A percentile compares a stretch with the other conserved stretches of the same genome.
phyloP scores from a whole-genome alignment of 2,888 invertebrate genomes.

The Sphinx pinastri region DNA sequence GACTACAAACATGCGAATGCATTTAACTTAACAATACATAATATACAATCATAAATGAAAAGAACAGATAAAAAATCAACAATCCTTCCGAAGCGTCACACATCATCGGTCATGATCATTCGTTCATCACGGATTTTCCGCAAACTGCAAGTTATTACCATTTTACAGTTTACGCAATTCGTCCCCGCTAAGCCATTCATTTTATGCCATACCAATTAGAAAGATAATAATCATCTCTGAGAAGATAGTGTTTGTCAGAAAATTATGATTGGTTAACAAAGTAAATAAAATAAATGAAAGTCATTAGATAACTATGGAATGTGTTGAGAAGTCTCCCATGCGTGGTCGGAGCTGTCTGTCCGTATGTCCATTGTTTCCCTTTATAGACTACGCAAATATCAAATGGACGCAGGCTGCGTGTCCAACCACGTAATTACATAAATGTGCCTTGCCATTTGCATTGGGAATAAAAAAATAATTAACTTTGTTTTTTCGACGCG shows the following conservation, averaged over 20 bases:
- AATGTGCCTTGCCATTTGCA: conserved; percentile 39
- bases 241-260: not conserved
- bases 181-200: not conserved
- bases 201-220: too few species aligned
- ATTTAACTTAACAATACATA: too few species aligned
- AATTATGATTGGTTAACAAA: not conserved
- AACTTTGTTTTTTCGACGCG: conserved; percentile 37
- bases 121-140: conserved; percentile 1
- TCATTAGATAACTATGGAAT: conserved; percentile 1
- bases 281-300: not conserved
- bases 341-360: not conserved
- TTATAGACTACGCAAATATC: conserved; percentile 15
- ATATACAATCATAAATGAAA: too few species aligned
- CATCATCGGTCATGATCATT: not conserved
- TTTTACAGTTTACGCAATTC: not conserved
- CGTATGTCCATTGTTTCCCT: conserved; percentile 2
- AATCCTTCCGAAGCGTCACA: not conserved
- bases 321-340: conserved; percentile 9
- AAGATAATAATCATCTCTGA: too few species aligned
- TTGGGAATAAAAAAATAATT: conserved; percentile 44
- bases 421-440: conserved; percentile 37
- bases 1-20: too few species aligned
- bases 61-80: too few species aligned
- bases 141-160: not conserved
- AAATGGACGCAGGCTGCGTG: conserved; percentile 20